Evolutionary conservation across 2,888 invertebrate genomes (phyloP), one percentile per base, ranked within the genome.

Genomic region (Steinernema carpocapsae): DNA sequence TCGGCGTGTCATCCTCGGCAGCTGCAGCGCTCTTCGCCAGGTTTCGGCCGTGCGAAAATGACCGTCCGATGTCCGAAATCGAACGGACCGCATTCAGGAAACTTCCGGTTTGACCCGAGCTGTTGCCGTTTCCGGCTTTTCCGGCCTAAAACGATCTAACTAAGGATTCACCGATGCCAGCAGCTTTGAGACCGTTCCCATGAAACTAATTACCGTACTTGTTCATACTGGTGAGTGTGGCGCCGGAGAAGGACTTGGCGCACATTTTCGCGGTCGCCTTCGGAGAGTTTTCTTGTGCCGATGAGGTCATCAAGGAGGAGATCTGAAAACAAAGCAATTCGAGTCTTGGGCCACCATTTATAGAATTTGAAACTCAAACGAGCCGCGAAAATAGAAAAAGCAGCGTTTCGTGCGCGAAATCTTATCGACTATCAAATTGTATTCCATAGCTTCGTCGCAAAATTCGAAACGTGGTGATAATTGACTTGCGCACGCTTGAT

Each of bases 41-140:
- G 72, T 95, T 95, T 92, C 94, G 94, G 80, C 93, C 93, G 17
- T 95, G 93, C 72, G 96, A 96, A 89, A 95, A 94, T 89, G 94
- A 95, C 64, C 80, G 82, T 46, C 86, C 95, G 86, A 97, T 97
- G 88, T 99, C 97, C 26, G 97, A 95, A 84, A 97, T 90, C 7
- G 96, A 96, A 77, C 97, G 91, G 80, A 95, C 95, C 73, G 95
- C 92, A 42, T 94, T 94, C 78, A 96, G 90, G 80, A 93, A 91
- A 19, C 56, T 56, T 32, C 93, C 92, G 91, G 92, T 92, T 86
- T 92, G 92, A 72, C 88, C 87, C 19, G 75, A 46, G 64, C 86
- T 85, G 45, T 87, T 85, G 17, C 81, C 80, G 72, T 83, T 82
- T 32, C 59, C 46, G 24, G 77, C 26, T 12, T 74, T 73, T 1